Conservation (phyloP, 2,888 invertebrate species). For the Pseudoips prasinana region DNA sequence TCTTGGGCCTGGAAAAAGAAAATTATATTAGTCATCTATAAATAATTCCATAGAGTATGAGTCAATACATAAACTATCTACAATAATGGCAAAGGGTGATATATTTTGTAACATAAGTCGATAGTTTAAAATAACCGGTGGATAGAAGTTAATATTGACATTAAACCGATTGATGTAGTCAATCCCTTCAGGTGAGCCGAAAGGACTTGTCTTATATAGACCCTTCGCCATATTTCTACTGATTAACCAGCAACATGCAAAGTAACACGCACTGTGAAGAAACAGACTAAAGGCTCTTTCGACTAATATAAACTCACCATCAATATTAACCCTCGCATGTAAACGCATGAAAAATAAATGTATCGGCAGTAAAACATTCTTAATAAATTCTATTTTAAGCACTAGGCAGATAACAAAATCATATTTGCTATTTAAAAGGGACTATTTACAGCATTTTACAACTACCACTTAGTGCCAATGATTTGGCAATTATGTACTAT, state of each 20-base stretch:
- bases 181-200: too few species aligned
- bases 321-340: slow-evolving; percentile 68
- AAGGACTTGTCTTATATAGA: too few species aligned
- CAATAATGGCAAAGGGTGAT: too few species aligned
- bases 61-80: too few species aligned
- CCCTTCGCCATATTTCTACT: too few species aligned
- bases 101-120: too few species aligned
- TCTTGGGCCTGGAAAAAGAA: slow-evolving; percentile 88
- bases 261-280: slow-evolving; percentile 21
- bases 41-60: slow-evolving; percentile 1
- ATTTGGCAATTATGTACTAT: slow-evolving; percentile 71
- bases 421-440: slow-evolving; percentile 53
- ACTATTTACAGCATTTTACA: slow-evolving; percentile 74
- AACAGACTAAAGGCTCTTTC: neutral
- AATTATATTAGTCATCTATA: slow-evolving; percentile 23
- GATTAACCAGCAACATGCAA: slow-evolving; percentile 18
- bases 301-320: slow-evolving; percentile 61
- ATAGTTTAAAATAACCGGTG: too few species aligned
- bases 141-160: too few species aligned
- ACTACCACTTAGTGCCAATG: slow-evolving; percentile 65
- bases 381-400: slow-evolving; percentile 46
- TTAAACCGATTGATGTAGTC: too few species aligned
- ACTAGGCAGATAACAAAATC: slow-evolving; percentile 53
- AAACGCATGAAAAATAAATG: slow-evolving; percentile 76
- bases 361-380: slow-evolving; percentile 58